Evolutionary conservation across 2,113 vertebrate species (phyloP), one percentile per base, ranked within the genome.

Genomic region (Embiotoca jacksoni): DNA sequence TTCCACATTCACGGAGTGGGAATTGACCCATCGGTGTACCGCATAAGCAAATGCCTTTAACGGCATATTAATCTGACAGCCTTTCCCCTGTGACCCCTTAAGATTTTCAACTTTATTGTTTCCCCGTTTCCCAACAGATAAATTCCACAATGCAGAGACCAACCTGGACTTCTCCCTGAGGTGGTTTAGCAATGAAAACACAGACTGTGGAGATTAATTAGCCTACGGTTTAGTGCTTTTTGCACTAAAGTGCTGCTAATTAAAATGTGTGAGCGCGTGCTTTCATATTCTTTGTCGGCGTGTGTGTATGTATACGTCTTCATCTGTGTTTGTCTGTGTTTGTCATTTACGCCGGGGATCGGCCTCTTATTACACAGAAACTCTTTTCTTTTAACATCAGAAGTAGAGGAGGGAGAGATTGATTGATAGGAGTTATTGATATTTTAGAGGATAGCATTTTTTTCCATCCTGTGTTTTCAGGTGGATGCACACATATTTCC

Each of bases 131-230:
- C 68, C 80, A 33, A 55, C 60, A 87, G 83, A 88, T 68, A 46
- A 79, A 74, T 60, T 53, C 50, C 30, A 52, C 72, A 63, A 78
- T 70, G 23, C 53, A 9, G 11, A 72, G 31, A 50, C 55, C 49
- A 64, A 81, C 67, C 70, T 63, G 69, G 41, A 61, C 59, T 58
- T 59, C 55, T 80, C 83, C 78, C 80, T 7, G 31, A 77, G 63
- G 74, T 70, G 65, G 54, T 84, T 68, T 59, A 50, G 46, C 78
- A 65, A 61, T 23, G 61, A 83, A 88, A 88, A 82, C 59, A 78
- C 71, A 81, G 68, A 84, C 86, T 76, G 72, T 66, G 30, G 72
- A 85, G 79, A 83, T 85, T 86, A 85, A 91, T 90, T 88, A 89
- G 77, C 57, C 72, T 52, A 84, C 13, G 50, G 67, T 79, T 87